phyloP scores from a whole-genome alignment of 2,888 invertebrate species.

The Bembecia ichneumoniformis region DNA sequence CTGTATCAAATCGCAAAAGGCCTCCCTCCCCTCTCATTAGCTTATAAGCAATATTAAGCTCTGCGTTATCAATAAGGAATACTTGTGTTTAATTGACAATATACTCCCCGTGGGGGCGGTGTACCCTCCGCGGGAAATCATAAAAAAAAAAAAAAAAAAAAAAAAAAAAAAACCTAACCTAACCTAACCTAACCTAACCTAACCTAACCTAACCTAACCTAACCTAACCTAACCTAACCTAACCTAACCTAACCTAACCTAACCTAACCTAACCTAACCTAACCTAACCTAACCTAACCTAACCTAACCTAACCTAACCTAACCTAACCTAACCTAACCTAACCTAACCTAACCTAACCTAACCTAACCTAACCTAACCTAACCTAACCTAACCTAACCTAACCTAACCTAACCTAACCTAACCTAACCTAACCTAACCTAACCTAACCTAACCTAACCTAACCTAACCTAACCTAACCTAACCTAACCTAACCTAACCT shows the following conservation, averaged over 20 bases:
- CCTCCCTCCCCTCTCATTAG: too few species aligned
- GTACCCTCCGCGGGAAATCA: too few species aligned
- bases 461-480: slow-evolving; percentile 12
- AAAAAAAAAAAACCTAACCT: too few species aligned
- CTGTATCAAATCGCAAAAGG: too few species aligned
- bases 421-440: slow-evolving; percentile 6
- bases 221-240: neutral
- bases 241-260: neutral
- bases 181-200: neutral
- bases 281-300: neutral
- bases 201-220: neutral
- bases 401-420: slow-evolving; percentile 7
- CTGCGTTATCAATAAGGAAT: too few species aligned
- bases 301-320: neutral
- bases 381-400: too few species aligned
- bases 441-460: slow-evolving; percentile 6
- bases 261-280: neutral
- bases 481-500: slow-evolving; percentile 7
- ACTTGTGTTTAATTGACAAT: too few species aligned
- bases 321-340: neutral
- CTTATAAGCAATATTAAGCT: too few species aligned
- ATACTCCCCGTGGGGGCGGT: too few species aligned
- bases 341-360: too few species aligned
- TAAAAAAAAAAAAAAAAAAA: too few species aligned
- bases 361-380: too few species aligned